Evolutionary conservation across 2,888 invertebrate genomes (phyloP), one percentile per base, ranked within the genome.

Genomic region (Aromia moschata): DNA sequence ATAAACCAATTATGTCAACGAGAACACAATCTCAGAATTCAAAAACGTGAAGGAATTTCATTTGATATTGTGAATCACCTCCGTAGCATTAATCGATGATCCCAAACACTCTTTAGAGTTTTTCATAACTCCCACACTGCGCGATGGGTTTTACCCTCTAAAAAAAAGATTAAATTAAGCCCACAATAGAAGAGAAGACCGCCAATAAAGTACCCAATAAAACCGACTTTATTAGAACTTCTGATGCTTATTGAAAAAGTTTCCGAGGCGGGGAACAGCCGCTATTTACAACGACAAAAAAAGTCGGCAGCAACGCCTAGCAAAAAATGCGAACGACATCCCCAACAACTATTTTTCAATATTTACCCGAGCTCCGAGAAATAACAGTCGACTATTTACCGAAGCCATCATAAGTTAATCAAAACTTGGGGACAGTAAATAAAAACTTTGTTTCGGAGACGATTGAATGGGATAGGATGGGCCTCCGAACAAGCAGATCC

Each of bases 361-460:
- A 25, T 25, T 25, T 25, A 25, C 25, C 25, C n/a, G n/a, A 25
- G 7, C 25, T 7, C 3, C 25, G 3, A 3, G 4, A 11, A 43
- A 43, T 20, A 43, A 25, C 25, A 18, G 4, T 43, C 20, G 11
- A 18, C 1, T 41, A 25, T 43, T 43, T 25, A 25, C 20, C 20
- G 20, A 43, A 43, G 18, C 25, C 25, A 25, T 43, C 25, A 18
- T 20, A 18, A 40, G 40, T 40, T 43, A 43, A 43, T 43, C 43
- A 43, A 11, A 43, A 20, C 25, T 12, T 5, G 43, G n/a, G 12
- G 1, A 43, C 20, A 43, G 43, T 43, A 18, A 43, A 43, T 25
- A 43, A 25, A 40, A 43, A 43, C 25, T 43, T 43, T 43, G 43
- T 12, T 43, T 20, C 25, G 14, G 11, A 7, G 12, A 11, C 25